These are phyloP conservation scores for zebrafish (Danio rerio) DNA, from an alignment of 2,113 vertebrate genomes.

Conservation along the genomic window DNA sequence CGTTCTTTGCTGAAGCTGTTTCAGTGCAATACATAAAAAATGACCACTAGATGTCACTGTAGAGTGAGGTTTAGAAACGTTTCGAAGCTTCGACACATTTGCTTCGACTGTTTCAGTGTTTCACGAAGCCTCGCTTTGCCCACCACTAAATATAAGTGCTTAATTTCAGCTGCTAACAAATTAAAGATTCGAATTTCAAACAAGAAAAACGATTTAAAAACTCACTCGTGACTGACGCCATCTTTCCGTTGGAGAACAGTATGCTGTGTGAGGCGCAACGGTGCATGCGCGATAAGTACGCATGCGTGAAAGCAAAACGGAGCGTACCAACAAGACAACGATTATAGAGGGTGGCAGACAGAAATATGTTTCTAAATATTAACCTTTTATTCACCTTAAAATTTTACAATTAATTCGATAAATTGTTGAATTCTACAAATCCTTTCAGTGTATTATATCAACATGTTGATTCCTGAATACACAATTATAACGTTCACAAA, in stretches of 20 bases:
- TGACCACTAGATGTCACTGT: too few relatives aligned
- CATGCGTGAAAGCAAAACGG: not conserved
- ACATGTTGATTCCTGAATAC: not conserved
- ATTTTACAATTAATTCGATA: not conserved
- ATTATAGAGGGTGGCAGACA: not conserved
- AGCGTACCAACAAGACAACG: conserved; percentile 14
- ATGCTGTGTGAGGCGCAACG: not conserved
- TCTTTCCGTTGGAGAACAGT: conserved; percentile 59
- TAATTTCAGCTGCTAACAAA: too few relatives aligned
- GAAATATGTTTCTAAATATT: not conserved
- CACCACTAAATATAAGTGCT: too few relatives aligned
- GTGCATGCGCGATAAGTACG: not conserved
- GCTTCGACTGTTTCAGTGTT: too few relatives aligned
- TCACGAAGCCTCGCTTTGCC: too few relatives aligned
- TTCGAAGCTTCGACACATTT: too few relatives aligned
- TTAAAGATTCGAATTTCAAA: not conserved
- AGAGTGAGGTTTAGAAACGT: too few relatives aligned
- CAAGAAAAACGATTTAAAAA: not conserved
- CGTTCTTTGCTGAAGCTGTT: too few relatives aligned
- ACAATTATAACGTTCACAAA: not conserved
- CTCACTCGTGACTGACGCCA: conserved; percentile 78
- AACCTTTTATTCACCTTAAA: not conserved
- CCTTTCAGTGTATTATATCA: not conserved
- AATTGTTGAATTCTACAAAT: not conserved
- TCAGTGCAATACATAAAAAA: too few relatives aligned